Percentiles rank a stretch among this genome's conserved stretches.
Conservation (phyloP, 2,797 vertebrate genomes). For the Pantherophis alleghaniensis region DNA sequence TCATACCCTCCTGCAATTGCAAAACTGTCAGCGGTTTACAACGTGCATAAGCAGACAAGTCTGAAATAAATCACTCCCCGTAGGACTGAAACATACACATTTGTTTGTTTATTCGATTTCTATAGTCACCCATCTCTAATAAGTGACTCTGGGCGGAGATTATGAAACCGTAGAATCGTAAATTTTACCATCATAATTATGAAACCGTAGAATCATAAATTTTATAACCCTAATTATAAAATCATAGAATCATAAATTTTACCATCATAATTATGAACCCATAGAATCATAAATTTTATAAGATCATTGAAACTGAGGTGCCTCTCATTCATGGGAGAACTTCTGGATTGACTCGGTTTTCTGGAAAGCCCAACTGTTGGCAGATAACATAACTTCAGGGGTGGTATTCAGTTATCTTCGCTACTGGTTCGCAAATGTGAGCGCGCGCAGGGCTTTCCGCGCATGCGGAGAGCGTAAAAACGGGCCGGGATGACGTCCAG, state of each 20-base stretch:
- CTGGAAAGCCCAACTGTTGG: not conserved
- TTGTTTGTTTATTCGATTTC: not conserved
- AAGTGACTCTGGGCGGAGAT: not conserved
- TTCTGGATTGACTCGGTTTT: not conserved
- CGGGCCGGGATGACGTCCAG: too few species aligned
- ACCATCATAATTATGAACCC: not conserved
- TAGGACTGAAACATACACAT: not conserved
- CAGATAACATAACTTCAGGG: not conserved
- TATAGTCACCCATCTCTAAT: not conserved
- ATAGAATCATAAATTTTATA: not conserved
- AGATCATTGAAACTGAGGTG: not conserved
- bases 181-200: not conserved
- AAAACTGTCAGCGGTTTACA: not conserved
- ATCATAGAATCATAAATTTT: not conserved
- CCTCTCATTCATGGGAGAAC: not conserved
- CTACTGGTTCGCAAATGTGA: too few species aligned
- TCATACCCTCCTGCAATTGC: not conserved
- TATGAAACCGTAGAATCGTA: not conserved
- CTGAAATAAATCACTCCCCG: not conserved
- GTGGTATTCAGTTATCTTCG: too few species aligned
- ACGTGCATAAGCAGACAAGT: not conserved
- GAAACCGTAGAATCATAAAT: not conserved
- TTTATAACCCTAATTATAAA: not conserved
- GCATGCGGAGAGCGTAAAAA: too few species aligned
- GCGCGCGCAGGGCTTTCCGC: too few species aligned